Evolutionary conservation across 2,888 invertebrate genomes (phyloP), one percentile per base, ranked within the genome.

Genomic region (Trissonchulus latispiculum): DNA sequence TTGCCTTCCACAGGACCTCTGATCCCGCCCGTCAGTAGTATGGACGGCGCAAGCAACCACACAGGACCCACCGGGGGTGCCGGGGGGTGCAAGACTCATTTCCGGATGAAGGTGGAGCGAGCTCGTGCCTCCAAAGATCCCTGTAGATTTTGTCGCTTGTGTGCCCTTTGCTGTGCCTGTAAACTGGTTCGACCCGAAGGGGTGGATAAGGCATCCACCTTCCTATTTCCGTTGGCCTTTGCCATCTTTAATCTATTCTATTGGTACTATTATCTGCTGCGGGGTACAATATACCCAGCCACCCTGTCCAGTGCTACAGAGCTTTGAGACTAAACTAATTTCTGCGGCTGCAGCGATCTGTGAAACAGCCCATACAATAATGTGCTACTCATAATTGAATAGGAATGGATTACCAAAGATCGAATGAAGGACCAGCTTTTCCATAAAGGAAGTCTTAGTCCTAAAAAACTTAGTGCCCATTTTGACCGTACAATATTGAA

Each of bases 181-280:
- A 33, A 36, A 3, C n/a, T 68, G 33, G 69, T 68, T 15, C 23
- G n/a, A 68, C 69, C 69, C 33, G 69, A 68, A 68, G 69, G 69
- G 15, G 36, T 68, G 28, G 69, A 68, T 33, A 33, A 36, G n/a
- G 69, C 69, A 8, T 33, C 69, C 2, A 36, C 69, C n/a, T 68
- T 68, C 36, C 36, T 33, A 15, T 68, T 68, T 36, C 69, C 69
- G 23, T 28, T 68, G n/a, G 29, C 69, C 35, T 68, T 68, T 33
- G 36, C 31, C 69, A n/a, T 68, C 3, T 68, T 68, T n/a, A 68
- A 68, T 68, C n/a, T 68, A n/a, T 32, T 68, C 69, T 68, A 68
- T 36, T 68, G 69, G 69, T 68, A 36, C 36, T 68, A 68, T 68
- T 68, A 68, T 68, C 48, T 48, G 48, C 48, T 48, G 8, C 48